Evolutionary conservation across 23 tunicate genomes (phyloP).

Genomic region (Halocynthia aurantium): DNA sequence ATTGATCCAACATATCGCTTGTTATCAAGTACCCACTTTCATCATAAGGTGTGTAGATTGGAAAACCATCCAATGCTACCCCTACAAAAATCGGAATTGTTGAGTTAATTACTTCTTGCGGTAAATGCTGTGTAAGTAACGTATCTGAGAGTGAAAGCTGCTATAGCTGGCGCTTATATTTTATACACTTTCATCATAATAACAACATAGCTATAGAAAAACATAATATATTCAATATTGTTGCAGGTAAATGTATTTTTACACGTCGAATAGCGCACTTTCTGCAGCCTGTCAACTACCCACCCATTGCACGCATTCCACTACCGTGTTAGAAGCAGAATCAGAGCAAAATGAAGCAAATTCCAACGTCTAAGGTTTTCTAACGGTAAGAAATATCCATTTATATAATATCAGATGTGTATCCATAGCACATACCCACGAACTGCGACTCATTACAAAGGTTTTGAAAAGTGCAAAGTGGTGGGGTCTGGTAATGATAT

Average conservation of each 20-base stretch:
- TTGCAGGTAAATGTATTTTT: not conserved
- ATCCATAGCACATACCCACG: slow-evolving; percentile 18
- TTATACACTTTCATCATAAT: too few relatives aligned
- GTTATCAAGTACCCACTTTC: slow-evolving; percentile 18
- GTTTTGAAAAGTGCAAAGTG: slow-evolving; percentile 16
- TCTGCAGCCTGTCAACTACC: not conserved
- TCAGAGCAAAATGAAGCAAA: not conserved
- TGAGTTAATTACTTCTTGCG: too few relatives aligned
- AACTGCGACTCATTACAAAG: slow-evolving; percentile 12
- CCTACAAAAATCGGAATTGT: slow-evolving; percentile 4
- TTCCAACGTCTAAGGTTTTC: not conserved
- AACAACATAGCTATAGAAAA: too few relatives aligned
- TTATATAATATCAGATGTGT: not conserved
- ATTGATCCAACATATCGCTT: slow-evolving; percentile 21
- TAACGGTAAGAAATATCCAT: not conserved
- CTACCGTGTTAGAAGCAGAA: not conserved
- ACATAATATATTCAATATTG: not conserved
- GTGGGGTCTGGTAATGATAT: slow-evolving; percentile 18
- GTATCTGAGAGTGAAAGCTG: too few relatives aligned
- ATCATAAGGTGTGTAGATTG: slow-evolving; percentile 45
- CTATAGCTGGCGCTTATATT: too few relatives aligned
- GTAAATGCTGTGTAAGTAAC: too few relatives aligned
- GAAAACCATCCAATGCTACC: slow-evolving; percentile 49
- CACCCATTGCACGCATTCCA: not conserved
- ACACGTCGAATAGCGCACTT: not conserved